Base-by-base conservation (phyloP, 2,888 invertebrate genomes). In the Uloborus plumipes region DNA sequence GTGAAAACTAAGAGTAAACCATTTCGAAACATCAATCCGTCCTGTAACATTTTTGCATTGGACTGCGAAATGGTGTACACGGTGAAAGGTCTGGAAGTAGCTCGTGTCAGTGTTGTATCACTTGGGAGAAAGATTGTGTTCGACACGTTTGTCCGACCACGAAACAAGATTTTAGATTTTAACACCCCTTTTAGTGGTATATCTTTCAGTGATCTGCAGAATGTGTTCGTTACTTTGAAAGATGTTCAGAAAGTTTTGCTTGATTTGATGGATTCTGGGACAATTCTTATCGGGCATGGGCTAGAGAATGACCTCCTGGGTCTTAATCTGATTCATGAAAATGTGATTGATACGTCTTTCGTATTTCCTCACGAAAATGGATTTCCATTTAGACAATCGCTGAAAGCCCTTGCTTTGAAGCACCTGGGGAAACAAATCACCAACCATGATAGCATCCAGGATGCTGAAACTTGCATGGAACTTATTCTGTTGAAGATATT, bases 201-300 rank as follows among this genome's bases (percentile, higher is more conserved):
- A 20, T 88, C 87, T 50, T 88, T 87, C 26, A 86, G 87, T 11
- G 88, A 89, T 80, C 84, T 90, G 80, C 85, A 85, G 14, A 87
- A 86, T 26, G 89, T 89, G 88, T 87, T 86, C 4, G 88, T 88
- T 3, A 75, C 81, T 16, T 58, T 87, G 31, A 73, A 73, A 18
- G 83, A 86, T 16, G 87, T 87, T 1, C 87, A 87, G 64, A 84
- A 83, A 13, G 86, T 85, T 31, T 66, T 88, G 47, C 65, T 87
- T 76, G 61, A 79, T n/a, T 69, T 86, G 15, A 92, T 97, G 84
- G 92, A 92, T 84, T 92, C 93, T 9, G 93, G 95, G 83, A 95
- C 90, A 15, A 91, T 90, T 55, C 87, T 90, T 16, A 88, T 91
- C n/a, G 90, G 90, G 14, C 90, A 90, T 87, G 89, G 89, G 84